Conservation (phyloP, 2,888 invertebrate genomes). For the Agrilus biguttatus region DNA sequence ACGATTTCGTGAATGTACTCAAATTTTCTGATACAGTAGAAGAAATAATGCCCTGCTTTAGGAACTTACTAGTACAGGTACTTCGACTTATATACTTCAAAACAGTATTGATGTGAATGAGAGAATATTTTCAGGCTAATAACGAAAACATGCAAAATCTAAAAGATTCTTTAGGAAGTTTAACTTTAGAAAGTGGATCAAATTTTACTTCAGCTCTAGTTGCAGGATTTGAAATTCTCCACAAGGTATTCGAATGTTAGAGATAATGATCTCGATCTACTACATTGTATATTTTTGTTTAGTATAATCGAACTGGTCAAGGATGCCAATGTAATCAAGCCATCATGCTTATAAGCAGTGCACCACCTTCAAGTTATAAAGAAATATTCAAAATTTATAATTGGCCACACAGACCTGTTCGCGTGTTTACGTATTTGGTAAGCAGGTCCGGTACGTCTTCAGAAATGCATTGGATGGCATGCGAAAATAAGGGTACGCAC, state of each 20-base stretch:
- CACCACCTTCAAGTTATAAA: slow-evolving; percentile 58
- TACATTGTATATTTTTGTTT: slow-evolving; percentile 11
- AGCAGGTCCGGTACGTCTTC: slow-evolving; percentile 82
- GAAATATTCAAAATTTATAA: slow-evolving; percentile 64
- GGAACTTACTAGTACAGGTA: slow-evolving; percentile 78
- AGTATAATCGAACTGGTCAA: slow-evolving; percentile 70
- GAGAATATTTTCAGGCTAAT: slow-evolving; percentile 45
- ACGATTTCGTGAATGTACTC: slow-evolving; percentile 94
- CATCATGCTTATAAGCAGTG: slow-evolving; percentile 93
- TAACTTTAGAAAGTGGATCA: slow-evolving; percentile 66
- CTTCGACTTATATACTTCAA: not conserved
- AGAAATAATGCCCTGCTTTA: slow-evolving; percentile 81
- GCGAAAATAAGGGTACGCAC: slow-evolving; percentile 79
- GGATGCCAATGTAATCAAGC: slow-evolving; percentile 96
- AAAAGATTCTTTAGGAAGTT: slow-evolving; percentile 58
- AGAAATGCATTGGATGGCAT: slow-evolving; percentile 89
- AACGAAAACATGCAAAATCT: slow-evolving; percentile 70
- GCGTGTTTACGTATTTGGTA: slow-evolving; percentile 92
- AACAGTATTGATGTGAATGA: not conserved
- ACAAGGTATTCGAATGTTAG: slow-evolving; percentile 46
- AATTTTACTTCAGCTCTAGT: slow-evolving; percentile 88
- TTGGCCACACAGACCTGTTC: slow-evolving; percentile 84
- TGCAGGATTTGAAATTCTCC: slow-evolving; percentile 81
- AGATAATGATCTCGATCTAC: not conserved
- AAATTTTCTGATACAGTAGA: slow-evolving; percentile 73